Evolutionary conservation across 2,888 invertebrate genomes (phyloP), one percentile per base, ranked within the genome.

Genomic region (Zygogramma bicolorata): DNA sequence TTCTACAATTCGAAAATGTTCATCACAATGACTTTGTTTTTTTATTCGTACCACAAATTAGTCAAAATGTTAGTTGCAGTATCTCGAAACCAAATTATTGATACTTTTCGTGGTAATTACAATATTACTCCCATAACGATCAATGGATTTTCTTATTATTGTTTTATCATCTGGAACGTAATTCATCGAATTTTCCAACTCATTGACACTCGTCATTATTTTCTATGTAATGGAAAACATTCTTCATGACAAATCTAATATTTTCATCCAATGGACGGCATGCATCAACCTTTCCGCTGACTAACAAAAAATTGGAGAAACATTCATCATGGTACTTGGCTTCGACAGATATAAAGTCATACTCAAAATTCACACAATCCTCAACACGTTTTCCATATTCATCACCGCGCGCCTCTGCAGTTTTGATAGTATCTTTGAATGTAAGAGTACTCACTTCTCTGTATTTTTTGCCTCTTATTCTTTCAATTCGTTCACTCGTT

Each of bases 311-410:
- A 66, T 83, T 82, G 58, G 82, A 81, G 79, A 79, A 84, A 80
- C 85, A 85, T 81, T 75, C 68, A 75, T 79, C 74, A 81, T 85
- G 85, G 75, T 84, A 84, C 77, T 83, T 85, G 78, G 83, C 80
- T 77, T 80, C 78, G 73, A 74, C 77, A 71, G 78, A 77, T 10
- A 80, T 65, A 71, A 81, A 77, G 66, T 81, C 78, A 70, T 73
- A 53, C 20, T 77, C 59, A 65, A 29, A 71, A 76, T 59, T 7
- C 70, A 80, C 65, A 72, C 79, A 77, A 71, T 71, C 63, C 68
- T 73, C 76, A 67, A 84, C 80, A 75, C 81, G 79, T 61, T 68
- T 20, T 68, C 62, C 67, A 22, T 66, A 69, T 83, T 83, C 82
- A 65, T 76, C 76, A 31, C 31, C 31, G 42, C 81, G 84, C 83